Evolutionary conservation across 1,140 invertebrate species (phyloP).

Genomic region (Geopemphigus sp.): DNA sequence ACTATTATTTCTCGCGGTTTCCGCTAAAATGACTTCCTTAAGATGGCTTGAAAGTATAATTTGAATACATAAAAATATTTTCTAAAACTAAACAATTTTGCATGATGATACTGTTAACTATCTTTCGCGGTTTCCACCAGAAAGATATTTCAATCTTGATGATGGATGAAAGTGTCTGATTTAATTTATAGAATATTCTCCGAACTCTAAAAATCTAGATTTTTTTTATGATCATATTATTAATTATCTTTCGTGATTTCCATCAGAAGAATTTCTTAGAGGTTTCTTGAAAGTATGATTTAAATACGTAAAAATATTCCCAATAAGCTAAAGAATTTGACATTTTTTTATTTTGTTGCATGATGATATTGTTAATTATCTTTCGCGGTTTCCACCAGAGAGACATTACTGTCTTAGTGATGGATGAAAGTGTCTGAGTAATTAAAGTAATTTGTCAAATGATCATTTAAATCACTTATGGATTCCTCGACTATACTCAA

Average conservation of each 20-base stretch:
- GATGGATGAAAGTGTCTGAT: no score
- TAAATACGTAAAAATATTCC: background rate
- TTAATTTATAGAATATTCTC: no score
- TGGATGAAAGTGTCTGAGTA: conserved; percentile 35
- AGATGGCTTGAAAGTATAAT: conserved; percentile 33
- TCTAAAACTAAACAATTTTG: no score
- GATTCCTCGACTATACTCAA: no score
- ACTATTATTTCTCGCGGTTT: conserved; percentile 45
- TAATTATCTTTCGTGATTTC: conserved; percentile 49
- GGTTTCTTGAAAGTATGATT: conserved; percentile 31
- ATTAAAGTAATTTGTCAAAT: background rate
- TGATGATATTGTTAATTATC: conserved; percentile 20
- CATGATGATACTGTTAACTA: conserved; percentile 37
- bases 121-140: conserved; percentile 51
- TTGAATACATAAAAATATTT: no score
- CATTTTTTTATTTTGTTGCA: background rate
- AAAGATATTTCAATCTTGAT: no score
- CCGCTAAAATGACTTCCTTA: conserved; percentile 5
- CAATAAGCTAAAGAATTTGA: no score
- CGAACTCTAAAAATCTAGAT: no score
- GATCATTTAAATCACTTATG: background rate
- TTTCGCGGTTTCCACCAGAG: conserved; percentile 48
- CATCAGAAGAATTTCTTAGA: conserved; percentile 23
- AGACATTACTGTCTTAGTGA: conserved; percentile 10
- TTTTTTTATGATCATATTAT: conserved; percentile 37